Evolutionary conservation across 2,888 invertebrate species (phyloP), one percentile per base, ranked within the genome.

Genomic region (Calameuta pallipes): DNA sequence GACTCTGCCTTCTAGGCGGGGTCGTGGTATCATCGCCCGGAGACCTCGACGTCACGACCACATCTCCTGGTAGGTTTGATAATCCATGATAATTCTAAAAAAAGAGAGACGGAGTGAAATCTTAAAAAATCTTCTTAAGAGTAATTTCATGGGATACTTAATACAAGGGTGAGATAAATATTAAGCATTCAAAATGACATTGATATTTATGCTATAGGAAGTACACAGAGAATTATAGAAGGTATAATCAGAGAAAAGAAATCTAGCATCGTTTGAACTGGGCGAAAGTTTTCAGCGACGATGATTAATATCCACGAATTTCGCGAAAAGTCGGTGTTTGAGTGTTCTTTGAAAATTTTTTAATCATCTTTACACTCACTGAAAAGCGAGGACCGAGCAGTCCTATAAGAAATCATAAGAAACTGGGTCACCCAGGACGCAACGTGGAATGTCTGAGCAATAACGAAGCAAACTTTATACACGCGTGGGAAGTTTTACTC

Each of bases 1-100:
- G 84, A 79, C 81, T 88, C 76, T 85, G 85, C 80, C 84, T 89
- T 77, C 78, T 87, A 79, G 82, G 84, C 81, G 81, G 84, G 82
- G 82, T 84, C 83, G 78, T 79, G 69, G 36, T 79, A 75, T 77
- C 82, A 23, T 78, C 83, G 79, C 83, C 71, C 71, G 71, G 71
- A 71, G 71, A 80, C 81, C 76, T 81, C 80, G 80, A 73, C 73
- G 78, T 71, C 9, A 75, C 41, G 41, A 11, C 74, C 75, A 76
- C 69, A 3, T 34, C 56, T 56, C n/a, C 31, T 34, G 56, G 56
- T 33, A 33, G 34, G 71, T 71, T 33, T 1, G 13, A 76, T 35
- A 77, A 80, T 78, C 75, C 74, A 73, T 76, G 41, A 30, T 34
- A 30, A 71, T 15, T 69, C 73, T 73, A 33, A 31, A 76, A 4